A percentile compares a stretch with the other conserved stretches of the same genome.
These are phyloP conservation scores for Panagrolaimus sp. DNA, from an alignment of 1,140 invertebrate species.

Conservation along the genomic window DNA sequence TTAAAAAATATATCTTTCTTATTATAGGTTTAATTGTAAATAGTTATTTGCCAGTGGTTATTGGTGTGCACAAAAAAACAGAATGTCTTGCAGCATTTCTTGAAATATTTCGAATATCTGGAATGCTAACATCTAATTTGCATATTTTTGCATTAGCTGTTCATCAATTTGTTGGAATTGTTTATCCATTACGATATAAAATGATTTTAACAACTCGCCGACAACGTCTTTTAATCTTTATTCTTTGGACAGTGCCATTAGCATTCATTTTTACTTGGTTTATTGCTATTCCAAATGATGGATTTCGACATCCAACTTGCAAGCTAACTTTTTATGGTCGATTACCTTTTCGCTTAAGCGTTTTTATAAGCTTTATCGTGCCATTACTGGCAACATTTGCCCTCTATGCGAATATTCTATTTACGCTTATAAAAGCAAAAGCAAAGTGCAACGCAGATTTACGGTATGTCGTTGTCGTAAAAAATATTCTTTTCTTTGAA, in stretches of 20 bases:
- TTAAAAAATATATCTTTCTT: constrained; percentile 2
- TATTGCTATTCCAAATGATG: constrained; percentile 30
- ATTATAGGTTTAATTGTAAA: constrained; percentile 43
- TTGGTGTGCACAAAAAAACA: constrained; percentile 29
- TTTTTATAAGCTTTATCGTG: constrained; percentile 44
- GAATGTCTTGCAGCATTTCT: constrained; percentile 31
- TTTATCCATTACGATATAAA: constrained; percentile 47
- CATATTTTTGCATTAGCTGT: constrained; percentile 48
- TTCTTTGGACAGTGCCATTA: constrained; percentile 38
- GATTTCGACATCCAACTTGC: constrained; percentile 34
- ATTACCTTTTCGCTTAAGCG: constrained; percentile 46
- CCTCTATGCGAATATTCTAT: constrained; percentile 41
- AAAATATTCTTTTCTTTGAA: constrained; percentile 11
- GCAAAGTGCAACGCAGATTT: constrained; percentile 35
- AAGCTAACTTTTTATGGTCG: constrained; percentile 41
- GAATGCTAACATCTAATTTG: constrained; percentile 49
- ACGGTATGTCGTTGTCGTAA: constrained; percentile 19
- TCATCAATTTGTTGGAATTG: constrained; percentile 50
- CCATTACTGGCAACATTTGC: constrained; percentile 39
- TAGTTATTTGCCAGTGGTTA: constrained; percentile 46
- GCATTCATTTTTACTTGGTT: constrained; percentile 37
- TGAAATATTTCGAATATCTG: constrained; percentile 45
- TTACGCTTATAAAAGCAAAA: constrained; percentile 41
- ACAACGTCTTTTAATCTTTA: constrained; percentile 33
- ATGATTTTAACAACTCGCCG: constrained; percentile 48